Base-by-base conservation (phyloP, 2,797 vertebrate genomes). In the Myotis myotis region DNA sequence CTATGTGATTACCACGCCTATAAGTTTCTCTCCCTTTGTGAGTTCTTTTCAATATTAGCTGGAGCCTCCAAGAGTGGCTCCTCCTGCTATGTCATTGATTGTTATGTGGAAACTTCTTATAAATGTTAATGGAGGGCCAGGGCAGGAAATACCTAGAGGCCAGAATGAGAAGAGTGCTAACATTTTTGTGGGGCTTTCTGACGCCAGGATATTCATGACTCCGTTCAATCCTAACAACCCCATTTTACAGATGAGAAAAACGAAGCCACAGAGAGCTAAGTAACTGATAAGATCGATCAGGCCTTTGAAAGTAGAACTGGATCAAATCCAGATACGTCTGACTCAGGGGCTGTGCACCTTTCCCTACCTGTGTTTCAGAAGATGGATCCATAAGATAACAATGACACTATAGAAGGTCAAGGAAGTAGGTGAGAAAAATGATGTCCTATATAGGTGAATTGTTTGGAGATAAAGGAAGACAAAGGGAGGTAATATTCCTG, bases 231-330 rank as follows among this genome's bases (percentile, higher is more conserved):
- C 13, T 76, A 20, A 74, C 1, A 53, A 53, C 1, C 22, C 30
- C 66, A 92, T 89, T 94, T 90, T 51, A 84, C 22, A 89, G 49
- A 87, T 74, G 20, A 95, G 60, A 94, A 93, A 95, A 96, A 78
- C 3, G 22, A 82, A 83, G 72, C n/a, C 75, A 83, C 38, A 16
- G 15, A 64, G 47, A 53, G 15, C 3, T 51, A 55, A 57, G 25
- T 66, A 51, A 28, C 30, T 89, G 49, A 2, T 30, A 38, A 80
- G 8, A 71, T 15, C 93, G 30, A 3, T 23, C 8, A 62, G 13
- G 49, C 6, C 70, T 64, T 95, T 64, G 71, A 41, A 87, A 62
- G 62, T 3, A 87, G 47, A 92, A 87, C 53, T 57, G 53, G 53
- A 57, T 72, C 44, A 66, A 66, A 72, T 41, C 4, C 68, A 23